Conservation (phyloP, 2,797 vertebrate species). For the Chaetophractus vellerosus region DNA sequence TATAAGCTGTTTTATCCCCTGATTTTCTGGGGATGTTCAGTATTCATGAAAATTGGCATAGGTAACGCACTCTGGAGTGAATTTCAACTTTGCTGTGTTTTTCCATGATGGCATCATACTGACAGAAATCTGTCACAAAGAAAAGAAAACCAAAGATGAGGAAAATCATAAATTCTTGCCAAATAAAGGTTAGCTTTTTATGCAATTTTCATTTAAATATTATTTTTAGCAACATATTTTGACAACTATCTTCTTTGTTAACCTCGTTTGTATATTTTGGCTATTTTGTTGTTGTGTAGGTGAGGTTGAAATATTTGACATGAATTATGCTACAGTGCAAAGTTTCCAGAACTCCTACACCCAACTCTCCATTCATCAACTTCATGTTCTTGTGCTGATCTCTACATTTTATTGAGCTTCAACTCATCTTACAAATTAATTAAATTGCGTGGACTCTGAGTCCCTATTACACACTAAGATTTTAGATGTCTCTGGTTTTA, state of each 20-base stretch:
- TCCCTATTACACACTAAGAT: neutral
- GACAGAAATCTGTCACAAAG: neutral
- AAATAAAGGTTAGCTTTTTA: neutral
- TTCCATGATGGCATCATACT: neutral
- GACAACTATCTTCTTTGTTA: neutral
- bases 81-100: neutral
- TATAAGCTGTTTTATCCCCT: neutral
- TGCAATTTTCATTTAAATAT: neutral
- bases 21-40: neutral
- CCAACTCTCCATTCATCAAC: neutral
- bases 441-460: neutral
- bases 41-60: neutral
- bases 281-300: neutral
- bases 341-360: neutral
- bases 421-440: neutral
- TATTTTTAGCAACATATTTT: conserved; percentile 7
- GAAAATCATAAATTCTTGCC: neutral
- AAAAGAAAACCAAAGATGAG: neutral
- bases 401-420: neutral
- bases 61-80: neutral
- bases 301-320: neutral
- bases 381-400: neutral
- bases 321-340: neutral
- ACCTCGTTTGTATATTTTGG: neutral
- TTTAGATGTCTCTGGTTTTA: neutral